Conservation (phyloP, 2,113 vertebrate genomes). For the Oncorhynchus clarkii region DNA sequence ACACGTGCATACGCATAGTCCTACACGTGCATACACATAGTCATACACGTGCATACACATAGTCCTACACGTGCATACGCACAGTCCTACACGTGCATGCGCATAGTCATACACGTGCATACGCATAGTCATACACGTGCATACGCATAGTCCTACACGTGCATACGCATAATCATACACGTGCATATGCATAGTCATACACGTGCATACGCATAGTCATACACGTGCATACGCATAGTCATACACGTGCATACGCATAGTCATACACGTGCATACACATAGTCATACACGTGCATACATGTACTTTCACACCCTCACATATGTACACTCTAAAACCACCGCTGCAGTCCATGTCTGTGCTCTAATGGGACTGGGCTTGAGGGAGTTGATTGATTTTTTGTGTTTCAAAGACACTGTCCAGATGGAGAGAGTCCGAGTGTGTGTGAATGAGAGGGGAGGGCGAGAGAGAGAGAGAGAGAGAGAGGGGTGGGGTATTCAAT, state of each 20-base stretch:
- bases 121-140: not conserved
- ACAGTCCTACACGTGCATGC: conserved; percentile 9
- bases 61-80: conserved; percentile 39
- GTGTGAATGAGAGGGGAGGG: conserved; percentile 14
- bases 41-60: conserved; percentile 13
- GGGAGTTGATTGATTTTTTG: conserved; percentile 29
- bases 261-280: conserved; percentile 13
- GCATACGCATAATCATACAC: conserved; percentile 9
- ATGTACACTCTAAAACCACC: conserved; percentile 31
- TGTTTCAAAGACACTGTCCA: conserved; percentile 57
- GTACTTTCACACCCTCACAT: conserved; percentile 37
- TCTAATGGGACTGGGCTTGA: conserved; percentile 26
- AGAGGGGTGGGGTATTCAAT: no score
- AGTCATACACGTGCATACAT: conserved; percentile 44
- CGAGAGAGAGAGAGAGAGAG: not conserved
- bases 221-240: conserved; percentile 29
- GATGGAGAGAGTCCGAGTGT: conserved; percentile 41
- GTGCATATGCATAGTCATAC: conserved; percentile 39
- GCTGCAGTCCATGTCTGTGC: conserved; percentile 38
- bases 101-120: conserved; percentile 32
- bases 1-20: conserved; percentile 30
- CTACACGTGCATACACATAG: conserved; percentile 29
- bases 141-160: conserved; percentile 30
- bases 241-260: conserved; percentile 29
- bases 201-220: conserved; percentile 13